Conservation (phyloP, 2,888 invertebrate genomes). For the Eurois occulta region DNA sequence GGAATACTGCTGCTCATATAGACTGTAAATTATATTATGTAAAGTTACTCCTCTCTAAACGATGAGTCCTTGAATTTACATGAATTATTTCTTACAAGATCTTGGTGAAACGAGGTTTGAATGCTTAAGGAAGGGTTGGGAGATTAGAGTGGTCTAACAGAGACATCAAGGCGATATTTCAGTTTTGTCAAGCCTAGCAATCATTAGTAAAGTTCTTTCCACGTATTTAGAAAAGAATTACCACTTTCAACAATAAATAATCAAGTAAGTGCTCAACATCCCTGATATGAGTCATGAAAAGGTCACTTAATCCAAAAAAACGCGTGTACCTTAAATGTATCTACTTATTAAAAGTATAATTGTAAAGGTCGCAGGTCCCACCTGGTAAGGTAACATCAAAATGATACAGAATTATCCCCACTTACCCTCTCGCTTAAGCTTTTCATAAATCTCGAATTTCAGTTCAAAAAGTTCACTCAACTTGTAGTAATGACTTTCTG, state of each 20-base stretch:
- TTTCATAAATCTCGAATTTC: conserved; percentile 46
- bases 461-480: conserved; percentile 35
- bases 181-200: neutral
- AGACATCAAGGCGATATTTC: neutral
- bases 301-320: conserved; percentile 54
- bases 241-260: conserved; percentile 45
- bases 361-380: conserved; percentile 56
- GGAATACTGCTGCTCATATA: conserved; percentile 11
- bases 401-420: conserved; percentile 60
- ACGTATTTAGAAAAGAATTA: neutral
- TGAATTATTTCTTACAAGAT: conserved; percentile 20
- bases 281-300: conserved; percentile 51
- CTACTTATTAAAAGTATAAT: conserved; percentile 55
- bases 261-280: conserved; percentile 37
- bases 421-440: conserved; percentile 58
- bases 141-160: neutral
- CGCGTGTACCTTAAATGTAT: conserved; percentile 18
- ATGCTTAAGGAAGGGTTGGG: neutral
- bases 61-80: conserved; percentile 23
- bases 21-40: conserved; percentile 30
- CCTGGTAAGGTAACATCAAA: conserved; percentile 59
- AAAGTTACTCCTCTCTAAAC: conserved; percentile 26
- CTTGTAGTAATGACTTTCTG: conserved; percentile 11
- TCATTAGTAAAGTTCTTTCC: neutral
- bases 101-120: conserved; percentile 2